Conservation (phyloP, 2,888 invertebrate genomes). For the Macrophya alboannulata region DNA sequence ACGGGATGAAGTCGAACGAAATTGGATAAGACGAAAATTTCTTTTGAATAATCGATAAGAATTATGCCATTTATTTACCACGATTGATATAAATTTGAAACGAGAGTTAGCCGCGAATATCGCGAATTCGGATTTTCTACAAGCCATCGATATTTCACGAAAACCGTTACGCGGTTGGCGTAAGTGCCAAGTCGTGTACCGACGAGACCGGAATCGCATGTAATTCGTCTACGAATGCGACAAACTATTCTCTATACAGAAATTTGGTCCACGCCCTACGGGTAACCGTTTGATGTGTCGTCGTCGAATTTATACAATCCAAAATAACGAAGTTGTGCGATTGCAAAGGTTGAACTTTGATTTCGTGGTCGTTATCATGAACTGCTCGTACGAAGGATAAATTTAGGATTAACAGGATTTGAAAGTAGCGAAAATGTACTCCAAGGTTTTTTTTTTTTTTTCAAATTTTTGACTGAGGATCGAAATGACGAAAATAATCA, state of each 20-base stretch:
- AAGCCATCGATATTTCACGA: slow-evolving; percentile 45
- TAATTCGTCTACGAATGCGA: slow-evolving; percentile 44
- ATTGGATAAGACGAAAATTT: background rate
- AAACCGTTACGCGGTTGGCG: slow-evolving; percentile 40
- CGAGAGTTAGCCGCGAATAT: background rate
- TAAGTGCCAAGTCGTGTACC: slow-evolving; percentile 50
- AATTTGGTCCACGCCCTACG: slow-evolving; percentile 20
- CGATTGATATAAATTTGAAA: slow-evolving; percentile 15
- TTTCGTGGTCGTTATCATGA: background rate
- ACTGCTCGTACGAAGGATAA: background rate
- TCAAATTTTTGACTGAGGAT: background rate
- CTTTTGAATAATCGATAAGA: background rate
- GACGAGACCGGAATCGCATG: slow-evolving; percentile 27
- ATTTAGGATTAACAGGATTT: background rate
- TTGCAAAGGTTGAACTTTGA: background rate
- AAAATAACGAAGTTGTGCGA: background rate
- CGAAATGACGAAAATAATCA: background rate
- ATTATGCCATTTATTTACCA: background rate
- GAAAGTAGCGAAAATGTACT: background rate
- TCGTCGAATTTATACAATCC: background rate
- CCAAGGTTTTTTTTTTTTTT: background rate
- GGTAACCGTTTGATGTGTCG: background rate
- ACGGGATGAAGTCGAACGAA: background rate
- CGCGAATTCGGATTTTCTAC: background rate
- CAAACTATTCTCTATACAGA: slow-evolving; percentile 29